Evolutionary conservation across 2,888 invertebrate species (phyloP), one percentile per base, ranked within the genome.

Genomic region (Drosophila monieri): DNA sequence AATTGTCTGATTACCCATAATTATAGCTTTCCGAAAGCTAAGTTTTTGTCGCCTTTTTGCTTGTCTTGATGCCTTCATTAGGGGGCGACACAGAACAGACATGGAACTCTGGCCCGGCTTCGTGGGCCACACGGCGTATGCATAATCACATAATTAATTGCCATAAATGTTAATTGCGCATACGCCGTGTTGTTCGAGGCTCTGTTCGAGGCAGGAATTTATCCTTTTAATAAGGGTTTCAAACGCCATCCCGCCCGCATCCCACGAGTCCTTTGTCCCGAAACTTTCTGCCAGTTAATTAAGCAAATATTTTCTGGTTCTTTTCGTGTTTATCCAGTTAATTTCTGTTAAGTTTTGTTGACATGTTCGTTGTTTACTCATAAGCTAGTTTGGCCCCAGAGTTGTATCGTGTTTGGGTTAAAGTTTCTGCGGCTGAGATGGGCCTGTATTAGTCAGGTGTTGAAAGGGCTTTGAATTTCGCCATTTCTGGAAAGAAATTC

Each of bases 141-240:
- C 85, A 62, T 78, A 81, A 77, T 73, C 66, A 23, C 35, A 66
- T 85, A 81, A 88, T 88, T 87, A 85, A 84, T 84, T 73, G 70
- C 70, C 85, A 85, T 88, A 85, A 84, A 84, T 88, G 88, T 79
- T 84, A 85, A 85, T 80, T 88, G 86, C 86, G 74, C 86, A 88
- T 80, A 85, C 88, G 88, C 77, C 88, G 62, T 73, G 83, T 85
- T 73, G 53, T 10, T 10, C 12, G 14, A 15, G 9, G 32, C 21
- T 12, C 32, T 44, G 44, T 12, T 23, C 14, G 2, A 9, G 15
- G 43, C 15, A 35, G 32, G 41, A 55, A 68, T 60, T 66, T 83
- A 61, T 62, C 35, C 62, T 61, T 61, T 61, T 35, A 61, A 48
- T 41, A 66, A 62, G 53, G 64, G 66, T 53, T 54, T 54, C 51